A percentile compares a stretch with the other conserved stretches of the same genome.
Conservation (phyloP, 2,113 vertebrate genomes). For the Equus quagga region DNA sequence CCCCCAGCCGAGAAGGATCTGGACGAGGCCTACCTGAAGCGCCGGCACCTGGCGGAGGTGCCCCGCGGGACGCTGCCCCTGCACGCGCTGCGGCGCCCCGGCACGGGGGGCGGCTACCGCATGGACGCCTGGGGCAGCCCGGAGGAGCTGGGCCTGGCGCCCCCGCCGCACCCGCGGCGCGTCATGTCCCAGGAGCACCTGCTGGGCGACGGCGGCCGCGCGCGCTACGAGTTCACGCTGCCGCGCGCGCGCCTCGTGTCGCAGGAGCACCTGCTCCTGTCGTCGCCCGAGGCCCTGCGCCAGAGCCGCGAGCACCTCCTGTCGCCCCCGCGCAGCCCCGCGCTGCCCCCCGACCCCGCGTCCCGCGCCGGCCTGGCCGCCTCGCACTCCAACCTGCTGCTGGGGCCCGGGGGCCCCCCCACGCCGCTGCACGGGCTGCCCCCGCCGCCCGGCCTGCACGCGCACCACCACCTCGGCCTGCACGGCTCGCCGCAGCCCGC, state of each 20-base stretch:
- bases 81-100: conserved; percentile 83
- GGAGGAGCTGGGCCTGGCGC: conserved; percentile 75
- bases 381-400: conserved; percentile 79
- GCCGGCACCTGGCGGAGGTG: conserved; percentile 83
- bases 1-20: conserved; percentile 92
- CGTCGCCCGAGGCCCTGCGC: conserved; percentile 87
- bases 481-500: conserved; percentile 76
- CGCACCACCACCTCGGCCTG: conserved; percentile 68
- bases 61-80: conserved; percentile 93
- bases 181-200: conserved; percentile 95
- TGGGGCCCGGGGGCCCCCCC: conserved; percentile 71
- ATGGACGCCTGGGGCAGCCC: conserved; percentile 84
- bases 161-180: conserved; percentile 89
- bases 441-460: conserved; percentile 55
- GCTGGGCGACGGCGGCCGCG: conserved; percentile 81
- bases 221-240: conserved; percentile 83
- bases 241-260: conserved; percentile 84
- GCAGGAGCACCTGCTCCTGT: conserved; percentile 88
- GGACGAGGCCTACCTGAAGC: conserved; percentile 94
- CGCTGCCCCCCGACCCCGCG: conserved; percentile 67
- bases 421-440: conserved; percentile 76
- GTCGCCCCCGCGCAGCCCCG: conserved; percentile 84
- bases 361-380: conserved; percentile 72
- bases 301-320: conserved; percentile 92
- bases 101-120: conserved; percentile 87